Evolutionary conservation across 2,888 invertebrate species (phyloP), one percentile per base, ranked within the genome.

Genomic region (Caenorhabditis angaria): DNA sequence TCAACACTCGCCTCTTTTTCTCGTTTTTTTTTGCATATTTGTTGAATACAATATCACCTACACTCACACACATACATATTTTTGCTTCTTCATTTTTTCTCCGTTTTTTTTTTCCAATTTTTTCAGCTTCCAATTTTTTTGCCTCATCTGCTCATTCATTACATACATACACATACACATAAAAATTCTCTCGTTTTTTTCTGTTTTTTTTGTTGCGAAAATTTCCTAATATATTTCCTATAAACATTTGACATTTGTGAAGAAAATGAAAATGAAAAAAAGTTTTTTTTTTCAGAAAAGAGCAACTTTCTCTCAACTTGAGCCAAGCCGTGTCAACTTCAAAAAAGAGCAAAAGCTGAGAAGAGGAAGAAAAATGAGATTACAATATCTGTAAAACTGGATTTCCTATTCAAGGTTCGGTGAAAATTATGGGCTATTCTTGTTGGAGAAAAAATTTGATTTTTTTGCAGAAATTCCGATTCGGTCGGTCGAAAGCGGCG

Each of bases 401-500:
- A 70, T 70, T 70, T 70, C 61, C 65, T 70, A 27, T 55, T 70
- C 25, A 70, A 70, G 65, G 70, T 70, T 35, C 18, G 48, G 29
- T n/a, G 48, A 48, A 48, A 48, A 48, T n/a, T n/a, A 48, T 4
- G 20, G 48, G 48, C 48, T 4, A n/a, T n/a, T n/a, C n/a, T n/a
- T n/a, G n/a, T n/a, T n/a, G n/a, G n/a, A 35, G 8, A 35, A 35
- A 35, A 35, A 35, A 35, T 29, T 59, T 57, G 20, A 25, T 24
- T 12, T 50, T 50, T 47, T 53, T 76, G 50, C 65, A 78, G 78
- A 78, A 70, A 67, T 66, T 78, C 64, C 78, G 78, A 57, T 76
- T 76, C 48, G 73, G 76, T 63, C 78, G 78, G 61, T 76, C 76
- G 22, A 78, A 71, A 66, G 71, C 72, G 62, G 75, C 79, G 50